phyloP scores from a whole-genome alignment of 1,140 invertebrate genomes.

The Drosophila aff. region DNA sequence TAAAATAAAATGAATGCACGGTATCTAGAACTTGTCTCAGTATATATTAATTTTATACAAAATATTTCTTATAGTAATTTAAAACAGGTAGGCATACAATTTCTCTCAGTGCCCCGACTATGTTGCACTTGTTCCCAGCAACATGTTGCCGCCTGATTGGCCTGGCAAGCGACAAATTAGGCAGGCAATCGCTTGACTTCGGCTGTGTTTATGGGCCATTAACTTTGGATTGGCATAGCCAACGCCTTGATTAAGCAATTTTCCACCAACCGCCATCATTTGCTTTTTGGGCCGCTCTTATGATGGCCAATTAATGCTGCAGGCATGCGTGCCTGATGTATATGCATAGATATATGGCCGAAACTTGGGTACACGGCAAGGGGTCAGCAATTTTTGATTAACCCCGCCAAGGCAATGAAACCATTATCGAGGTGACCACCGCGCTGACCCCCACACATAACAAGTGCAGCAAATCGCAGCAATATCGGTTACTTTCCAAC shows the following conservation, averaged over 20 bases:
- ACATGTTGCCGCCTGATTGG: conserved; percentile 71
- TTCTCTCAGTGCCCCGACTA: conserved; percentile 20
- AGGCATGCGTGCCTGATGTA: conserved; percentile 66
- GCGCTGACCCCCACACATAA: conserved; percentile 37
- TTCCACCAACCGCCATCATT: conserved; percentile 33
- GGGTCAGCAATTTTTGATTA: conserved; percentile 80
- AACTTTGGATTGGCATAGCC: conserved; percentile 64
- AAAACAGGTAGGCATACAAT: not conserved
- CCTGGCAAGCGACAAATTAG: conserved; percentile 80
- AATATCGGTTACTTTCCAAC: conserved; percentile 49
- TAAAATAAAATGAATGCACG: not conserved
- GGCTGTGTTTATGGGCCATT: conserved; percentile 77
- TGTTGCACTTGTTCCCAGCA: conserved; percentile 72
- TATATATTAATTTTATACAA: not conserved
- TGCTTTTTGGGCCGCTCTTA: conserved; percentile 50
- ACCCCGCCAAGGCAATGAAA: conserved; percentile 67
- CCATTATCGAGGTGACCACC: conserved; percentile 62
- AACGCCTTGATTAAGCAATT: conserved; percentile 80
- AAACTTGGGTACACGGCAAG: conserved; percentile 8
- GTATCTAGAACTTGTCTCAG: not conserved
- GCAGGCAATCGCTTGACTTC: conserved; percentile 76
- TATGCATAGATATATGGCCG: conserved; percentile 21
- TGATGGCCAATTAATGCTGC: conserved; percentile 76
- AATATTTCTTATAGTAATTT: not conserved
- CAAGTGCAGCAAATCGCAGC: conserved; percentile 36